Base-by-base conservation (phyloP, 1,140 invertebrate genomes). In the Maconellicoccus hirsutus region DNA sequence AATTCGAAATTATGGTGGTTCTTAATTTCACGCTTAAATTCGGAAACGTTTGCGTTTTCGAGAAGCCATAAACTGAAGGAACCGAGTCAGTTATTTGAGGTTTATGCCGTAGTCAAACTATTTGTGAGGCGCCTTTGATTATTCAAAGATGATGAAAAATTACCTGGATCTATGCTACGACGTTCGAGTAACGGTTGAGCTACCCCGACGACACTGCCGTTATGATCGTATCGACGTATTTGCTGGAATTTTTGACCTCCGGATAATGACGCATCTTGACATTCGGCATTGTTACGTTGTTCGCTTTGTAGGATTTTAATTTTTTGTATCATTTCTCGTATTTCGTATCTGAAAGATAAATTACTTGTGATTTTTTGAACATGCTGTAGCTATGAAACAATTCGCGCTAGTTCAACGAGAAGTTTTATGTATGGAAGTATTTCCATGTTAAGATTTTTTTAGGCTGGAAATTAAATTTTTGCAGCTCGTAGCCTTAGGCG, bases 261-360 rank as follows among this genome's bases (percentile, higher is more conserved):
- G n/a, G 70, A 1, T 25, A 33, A 70, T 38, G 70, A 22, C 72
- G 14, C 27, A 72, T 73, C 71, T 72, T 22, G 21, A 42, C 42
- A 19, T 69, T 71, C 59, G 63, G 39, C 52, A 26, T 42, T 39
- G 52, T 70, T 52, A 16, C 38, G 33, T 38, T 42, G 33, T 38
- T 83, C 82, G 10, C 78, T 80, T 72, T 84, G 81, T 10, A 88
- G 76, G 38, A 87, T 75, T 25, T 82, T 81, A 74, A 94, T 94
- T 80, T 94, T 94, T 77, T 93, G 90, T 75, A 94, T 92, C 91
- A 93, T 93, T 77, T 93, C 91, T 70, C 87, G 83, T 75, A 92
- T 91, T 80, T 92, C 89, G 79, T 91, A 91, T 59, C 71, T 87
- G 82, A 1, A 71, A 74, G 27, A 63, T 66, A 72, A 38, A 10